Conservation (phyloP, 2,888 invertebrate species). For the Melinaea menophilus region DNA sequence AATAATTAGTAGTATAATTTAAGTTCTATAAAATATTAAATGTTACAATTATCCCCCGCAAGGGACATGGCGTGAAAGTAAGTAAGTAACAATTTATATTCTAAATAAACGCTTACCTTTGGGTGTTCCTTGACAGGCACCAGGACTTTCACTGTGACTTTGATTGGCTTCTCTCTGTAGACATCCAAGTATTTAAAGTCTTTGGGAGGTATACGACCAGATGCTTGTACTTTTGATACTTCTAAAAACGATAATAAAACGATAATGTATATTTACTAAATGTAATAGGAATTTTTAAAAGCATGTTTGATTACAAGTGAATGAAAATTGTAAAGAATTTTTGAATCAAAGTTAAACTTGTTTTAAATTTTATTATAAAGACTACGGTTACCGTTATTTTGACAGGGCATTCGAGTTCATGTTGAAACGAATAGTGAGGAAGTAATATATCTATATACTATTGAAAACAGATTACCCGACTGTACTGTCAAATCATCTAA, state of each 20-base stretch:
- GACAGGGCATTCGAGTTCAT: not conserved
- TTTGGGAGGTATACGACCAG: constrained; percentile 80
- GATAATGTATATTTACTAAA: not conserved
- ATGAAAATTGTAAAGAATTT: not conserved
- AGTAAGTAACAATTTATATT: no score
- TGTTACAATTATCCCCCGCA: no score
- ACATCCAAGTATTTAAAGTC: constrained; percentile 87
- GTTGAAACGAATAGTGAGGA: not conserved
- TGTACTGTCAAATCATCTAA: no score
- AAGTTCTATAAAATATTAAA: not conserved
- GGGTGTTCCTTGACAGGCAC: constrained; percentile 86
- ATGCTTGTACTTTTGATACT: constrained; percentile 83
- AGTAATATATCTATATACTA: not conserved
- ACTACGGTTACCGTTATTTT: not conserved
- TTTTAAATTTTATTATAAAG: not conserved
- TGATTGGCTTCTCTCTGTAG: constrained; percentile 85
- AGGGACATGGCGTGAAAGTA: no score
- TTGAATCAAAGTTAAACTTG: no score
- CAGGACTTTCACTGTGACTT: constrained; percentile 84
- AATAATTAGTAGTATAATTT: constrained; percentile 5
- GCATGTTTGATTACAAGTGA: not conserved
- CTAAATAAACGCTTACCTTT: constrained; percentile 69
- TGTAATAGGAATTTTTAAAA: not conserved
- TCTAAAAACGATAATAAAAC: constrained; percentile 72
- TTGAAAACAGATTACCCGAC: not conserved